phyloP scores from a whole-genome alignment of 2,888 invertebrate species.

The Myathropa florea region DNA sequence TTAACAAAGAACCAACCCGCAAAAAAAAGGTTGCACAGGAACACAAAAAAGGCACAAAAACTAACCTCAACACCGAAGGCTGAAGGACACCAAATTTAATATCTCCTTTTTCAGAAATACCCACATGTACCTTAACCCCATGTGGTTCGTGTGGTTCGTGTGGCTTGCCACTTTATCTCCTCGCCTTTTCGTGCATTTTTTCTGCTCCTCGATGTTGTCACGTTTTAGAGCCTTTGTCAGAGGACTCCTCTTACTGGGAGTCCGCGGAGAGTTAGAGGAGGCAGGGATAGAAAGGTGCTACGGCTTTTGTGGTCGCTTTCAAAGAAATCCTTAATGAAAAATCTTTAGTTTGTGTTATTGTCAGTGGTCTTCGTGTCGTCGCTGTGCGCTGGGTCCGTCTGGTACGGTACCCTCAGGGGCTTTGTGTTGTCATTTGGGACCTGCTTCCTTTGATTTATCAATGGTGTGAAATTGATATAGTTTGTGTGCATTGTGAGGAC shows the following conservation, averaged over 20 bases:
- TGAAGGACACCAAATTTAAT: slow-evolving; percentile 50
- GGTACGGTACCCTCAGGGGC: not conserved
- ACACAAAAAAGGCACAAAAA: not conserved
- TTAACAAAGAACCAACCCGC: not conserved
- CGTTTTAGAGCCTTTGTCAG: slow-evolving; percentile 44
- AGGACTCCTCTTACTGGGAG: not conserved
- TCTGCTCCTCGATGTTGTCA: not conserved
- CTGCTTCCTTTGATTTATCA: slow-evolving; percentile 10
- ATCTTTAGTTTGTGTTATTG: slow-evolving; percentile 33
- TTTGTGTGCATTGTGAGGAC: not conserved
- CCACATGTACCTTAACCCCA: slow-evolving; percentile 25
- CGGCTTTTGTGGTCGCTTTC: slow-evolving; percentile 32
- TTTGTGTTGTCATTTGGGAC: not conserved
- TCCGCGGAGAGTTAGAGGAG: not conserved
- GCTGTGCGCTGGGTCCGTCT: not conserved
- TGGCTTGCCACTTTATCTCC: slow-evolving; percentile 15
- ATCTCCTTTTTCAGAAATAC: slow-evolving; percentile 11
- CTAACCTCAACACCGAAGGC: slow-evolving; percentile 5
- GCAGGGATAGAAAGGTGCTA: not conserved
- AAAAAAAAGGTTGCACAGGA: not conserved
- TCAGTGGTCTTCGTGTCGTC: not conserved
- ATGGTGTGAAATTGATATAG: slow-evolving; percentile 50
- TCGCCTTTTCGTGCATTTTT: not conserved
- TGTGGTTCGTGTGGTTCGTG: slow-evolving; percentile 55
- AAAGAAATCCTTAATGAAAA: slow-evolving; percentile 53